Evolutionary conservation across 2,888 invertebrate species (phyloP).

Genomic region (Cylindroiulus punctatus): DNA sequence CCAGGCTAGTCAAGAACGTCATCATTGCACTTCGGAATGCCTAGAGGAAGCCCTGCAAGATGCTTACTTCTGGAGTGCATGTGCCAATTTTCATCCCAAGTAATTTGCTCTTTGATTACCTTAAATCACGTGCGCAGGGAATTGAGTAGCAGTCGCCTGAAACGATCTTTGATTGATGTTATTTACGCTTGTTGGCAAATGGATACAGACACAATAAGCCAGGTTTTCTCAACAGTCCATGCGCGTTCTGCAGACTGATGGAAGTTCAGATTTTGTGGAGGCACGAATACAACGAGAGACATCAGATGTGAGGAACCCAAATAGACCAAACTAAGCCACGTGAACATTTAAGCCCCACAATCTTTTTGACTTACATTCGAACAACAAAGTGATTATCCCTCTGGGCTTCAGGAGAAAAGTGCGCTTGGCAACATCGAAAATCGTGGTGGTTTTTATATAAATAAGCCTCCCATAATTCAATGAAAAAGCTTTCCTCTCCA

Average conservation of each 20-base stretch:
- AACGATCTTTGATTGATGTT: conserved; percentile 52
- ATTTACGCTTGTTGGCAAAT: conserved; percentile 45
- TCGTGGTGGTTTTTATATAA: conserved; percentile 6
- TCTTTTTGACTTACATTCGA: neutral
- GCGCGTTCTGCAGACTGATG: neutral
- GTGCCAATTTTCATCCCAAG: conserved; percentile 24
- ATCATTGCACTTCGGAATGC: too few relatives aligned
- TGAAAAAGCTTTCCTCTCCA: neutral
- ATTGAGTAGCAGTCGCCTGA: conserved; percentile 23
- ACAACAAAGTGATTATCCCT: conserved; percentile 50
- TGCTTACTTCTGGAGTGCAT: neutral
- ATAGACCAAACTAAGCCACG: neutral
- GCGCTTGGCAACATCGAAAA: neutral
- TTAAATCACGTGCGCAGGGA: conserved; percentile 39
- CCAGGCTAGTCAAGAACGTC: too few relatives aligned
- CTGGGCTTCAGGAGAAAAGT: conserved; percentile 19
- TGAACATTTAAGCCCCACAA: conserved; percentile 7
- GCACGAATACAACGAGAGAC: neutral
- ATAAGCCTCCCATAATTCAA: conserved; percentile 27
- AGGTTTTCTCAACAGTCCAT: neutral
- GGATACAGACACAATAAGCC: conserved; percentile 20
- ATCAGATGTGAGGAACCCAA: neutral
- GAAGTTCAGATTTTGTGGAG: neutral
- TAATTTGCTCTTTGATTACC: conserved; percentile 49
- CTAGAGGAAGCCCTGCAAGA: neutral